These are phyloP conservation scores for Cydia splendana DNA, from an alignment of 1,140 invertebrate species.

Conservation along the genomic window DNA sequence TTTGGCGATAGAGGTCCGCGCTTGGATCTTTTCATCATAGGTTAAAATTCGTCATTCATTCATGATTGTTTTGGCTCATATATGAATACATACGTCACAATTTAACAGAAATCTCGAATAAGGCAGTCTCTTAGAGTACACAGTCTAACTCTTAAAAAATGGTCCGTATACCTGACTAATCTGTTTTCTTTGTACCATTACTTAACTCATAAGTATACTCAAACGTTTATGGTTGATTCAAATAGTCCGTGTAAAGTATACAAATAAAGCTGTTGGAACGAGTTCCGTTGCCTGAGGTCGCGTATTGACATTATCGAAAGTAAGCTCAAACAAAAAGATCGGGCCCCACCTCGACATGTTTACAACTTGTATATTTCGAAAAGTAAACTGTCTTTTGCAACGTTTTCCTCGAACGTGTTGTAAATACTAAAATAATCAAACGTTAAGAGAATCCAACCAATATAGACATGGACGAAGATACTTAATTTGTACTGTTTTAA, in stretches of 20 bases:
- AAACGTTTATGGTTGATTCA: constrained; percentile 43
- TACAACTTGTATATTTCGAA: constrained; percentile 66
- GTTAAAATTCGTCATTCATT: too few species aligned
- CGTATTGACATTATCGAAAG: constrained; percentile 76
- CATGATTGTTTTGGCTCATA: too few species aligned
- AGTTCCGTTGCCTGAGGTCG: constrained; percentile 66
- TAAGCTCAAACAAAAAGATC: constrained; percentile 69
- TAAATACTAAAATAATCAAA: constrained; percentile 26
- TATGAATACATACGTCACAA: too few species aligned
- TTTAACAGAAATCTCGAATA: neutral
- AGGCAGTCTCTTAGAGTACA: neutral
- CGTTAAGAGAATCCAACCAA: constrained; percentile 35
- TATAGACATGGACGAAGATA: constrained; percentile 29
- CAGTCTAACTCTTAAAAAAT: neutral
- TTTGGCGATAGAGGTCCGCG: too few species aligned
- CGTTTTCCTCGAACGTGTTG: constrained; percentile 49
- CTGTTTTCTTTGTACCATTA: constrained; percentile 32
- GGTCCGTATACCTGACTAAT: constrained; percentile 25
- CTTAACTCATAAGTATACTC: constrained; percentile 32
- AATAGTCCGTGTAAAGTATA: constrained; percentile 64
- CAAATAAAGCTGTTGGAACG: constrained; percentile 64
- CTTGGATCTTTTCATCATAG: too few species aligned
- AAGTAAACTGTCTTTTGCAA: constrained; percentile 63
- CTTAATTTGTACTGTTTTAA: constrained; percentile 12
- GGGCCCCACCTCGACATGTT: constrained; percentile 46